Conservation (phyloP, 2,113 vertebrate species). For the Seriola quinqueradiata region DNA sequence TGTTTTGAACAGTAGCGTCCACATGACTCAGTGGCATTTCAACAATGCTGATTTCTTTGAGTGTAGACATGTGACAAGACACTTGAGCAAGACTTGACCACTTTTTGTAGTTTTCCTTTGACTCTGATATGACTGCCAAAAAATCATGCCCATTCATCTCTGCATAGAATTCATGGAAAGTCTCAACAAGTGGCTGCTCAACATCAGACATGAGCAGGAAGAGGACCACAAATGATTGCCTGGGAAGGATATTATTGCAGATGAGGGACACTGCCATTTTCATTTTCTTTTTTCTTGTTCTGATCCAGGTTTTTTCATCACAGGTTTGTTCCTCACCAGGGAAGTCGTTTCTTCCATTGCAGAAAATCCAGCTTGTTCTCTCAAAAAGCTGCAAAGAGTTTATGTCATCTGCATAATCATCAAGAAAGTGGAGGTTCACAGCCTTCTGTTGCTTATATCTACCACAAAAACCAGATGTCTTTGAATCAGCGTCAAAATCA, state of each 20-base stretch:
- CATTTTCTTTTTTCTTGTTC: slow-evolving; percentile 74
- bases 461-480: slow-evolving; percentile 70
- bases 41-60: slow-evolving; percentile 78
- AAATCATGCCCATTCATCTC: slow-evolving; percentile 82
- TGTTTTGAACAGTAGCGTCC: slow-evolving; percentile 77
- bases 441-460: slow-evolving; percentile 73
- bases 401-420: slow-evolving; percentile 72
- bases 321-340: slow-evolving; percentile 62
- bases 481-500: slow-evolving; percentile 86
- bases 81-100: slow-evolving; percentile 80
- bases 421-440: slow-evolving; percentile 71
- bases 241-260: slow-evolving; percentile 78
- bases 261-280: slow-evolving; percentile 80
- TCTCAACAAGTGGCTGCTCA: slow-evolving; percentile 78
- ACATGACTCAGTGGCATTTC: slow-evolving; percentile 83
- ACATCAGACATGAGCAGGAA: slow-evolving; percentile 81
- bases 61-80: slow-evolving; percentile 58
- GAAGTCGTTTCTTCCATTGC: slow-evolving; percentile 81
- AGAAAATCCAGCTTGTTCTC: slow-evolving; percentile 86
- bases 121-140: slow-evolving; percentile 78
- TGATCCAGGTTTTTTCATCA: slow-evolving; percentile 81
- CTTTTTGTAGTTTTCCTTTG: slow-evolving; percentile 72
- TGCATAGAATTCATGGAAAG: slow-evolving; percentile 83
- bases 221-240: slow-evolving; percentile 73
- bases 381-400: slow-evolving; percentile 71